Base-by-base conservation (phyloP, 2,113 vertebrate species). In the Collichthys lucidus region DNA sequence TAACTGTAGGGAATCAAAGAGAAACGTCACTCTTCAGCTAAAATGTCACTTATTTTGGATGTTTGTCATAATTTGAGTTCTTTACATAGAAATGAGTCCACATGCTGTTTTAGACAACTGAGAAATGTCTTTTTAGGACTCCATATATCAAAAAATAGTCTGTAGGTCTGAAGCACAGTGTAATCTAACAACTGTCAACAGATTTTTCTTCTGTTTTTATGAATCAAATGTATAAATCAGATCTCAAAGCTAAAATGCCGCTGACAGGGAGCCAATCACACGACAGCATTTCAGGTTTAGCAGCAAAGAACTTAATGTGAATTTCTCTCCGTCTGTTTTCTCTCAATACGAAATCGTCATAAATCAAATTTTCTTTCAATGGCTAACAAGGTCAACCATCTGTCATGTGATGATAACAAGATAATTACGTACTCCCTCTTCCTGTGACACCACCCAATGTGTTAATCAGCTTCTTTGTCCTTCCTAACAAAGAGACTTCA, bases 381-480 rank as follows among this genome's bases (percentile, higher is more conserved):
- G 1, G n/a, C 67, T 59, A 79, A 77, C 26, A 77, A 74, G 53
- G 26, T 86, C 49, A 73, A 71, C 64, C 29, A 84, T 63, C 67
- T 76, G 52, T 52, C 24, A 83, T 64, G 49, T 69, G 63, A 86
- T 74, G 29, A 80, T 64, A 88, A 80, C 47, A 86, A 76, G 55
- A 83, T 78, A 77, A 67, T 61, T 19, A 5, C 47, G 64, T 42
- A 60, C 62, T 62, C 68, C 46, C 4, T 50, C 67, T 79, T 82
- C 74, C 77, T 80, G 56, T 60, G 65, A 82, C 72, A 88, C 46
- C 68, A 77, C 17, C 68, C 62, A 20, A 14, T 16, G 52, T 74
- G 77, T 80, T 15, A 63, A 77, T 57, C 64, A 73, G 26, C 4
- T 11, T 84, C 52, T 80, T 77, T 80, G n/a, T 65, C 49, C 53